Base-by-base conservation (phyloP, 1,140 invertebrate genomes). In the Rhopalosiphum maidis region DNA sequence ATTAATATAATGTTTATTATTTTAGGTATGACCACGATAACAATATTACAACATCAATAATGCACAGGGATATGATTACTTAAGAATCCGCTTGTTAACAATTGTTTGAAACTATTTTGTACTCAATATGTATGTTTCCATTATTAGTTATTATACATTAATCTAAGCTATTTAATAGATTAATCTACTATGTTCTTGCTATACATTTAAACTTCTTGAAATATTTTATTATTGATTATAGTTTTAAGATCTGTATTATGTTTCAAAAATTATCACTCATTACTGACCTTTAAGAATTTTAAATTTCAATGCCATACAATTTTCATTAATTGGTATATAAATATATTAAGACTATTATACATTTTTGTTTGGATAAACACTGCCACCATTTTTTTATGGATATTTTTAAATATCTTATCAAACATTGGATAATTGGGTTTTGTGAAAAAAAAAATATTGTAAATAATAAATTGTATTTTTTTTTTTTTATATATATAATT, bases 1-100 rank as follows among this genome's bases (percentile, higher is more conserved):
- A n/a, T 18, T 51, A 3, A n/a, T 77, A 77, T 51, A 82, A 35
- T 92, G 43, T 83, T 48, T 83, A 25, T 83, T 25, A 48, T 93
- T 93, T 86, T 18, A 93, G 91, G 91, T 85, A 93, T 93, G 91
- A 93, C 91, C 1, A 93, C 91, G 55, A 55, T 93, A 55, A 93
- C 91, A 25, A 93, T 93, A 54, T 55, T 93, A 25, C 91, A 93
- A 86, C 93, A 89, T 93, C 86, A 93, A 93, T 93, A 82, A 85
- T 93, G 9, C 18, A 35, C 55, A 25, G 1, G 9, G 23, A 83
- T 83, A 85, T 93, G 51, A 43, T 83, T 93, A 35, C 22, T 1
- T 41, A 85, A 7, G 6, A 41, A 37, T 90, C 5, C 7, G 35
- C 35, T 43, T 23, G 37, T 43, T 68, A n/a, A 60, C 4, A 43